phyloP scores from a whole-genome alignment of 2,888 invertebrate genomes.

The Heteropelma amictum region DNA sequence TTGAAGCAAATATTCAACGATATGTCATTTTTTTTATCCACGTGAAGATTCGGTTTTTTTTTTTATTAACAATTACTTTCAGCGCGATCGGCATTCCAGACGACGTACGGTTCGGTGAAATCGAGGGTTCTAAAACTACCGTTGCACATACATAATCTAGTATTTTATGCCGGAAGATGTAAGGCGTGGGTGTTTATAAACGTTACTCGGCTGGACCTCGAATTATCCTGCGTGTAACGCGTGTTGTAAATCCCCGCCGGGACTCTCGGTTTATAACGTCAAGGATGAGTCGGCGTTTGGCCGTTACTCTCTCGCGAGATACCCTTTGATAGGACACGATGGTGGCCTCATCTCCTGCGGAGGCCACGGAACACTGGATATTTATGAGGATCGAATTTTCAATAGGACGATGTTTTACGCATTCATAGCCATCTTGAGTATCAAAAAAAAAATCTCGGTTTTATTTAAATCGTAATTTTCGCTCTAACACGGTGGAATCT shows the following conservation, averaged over 20 bases:
- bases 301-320: slow-evolving; percentile 13
- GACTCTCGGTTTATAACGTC: slow-evolving; percentile 15
- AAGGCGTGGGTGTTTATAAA: slow-evolving; percentile 31
- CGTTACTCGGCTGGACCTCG: slow-evolving; percentile 28
- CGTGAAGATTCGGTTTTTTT: too few species aligned
- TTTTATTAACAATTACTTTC: slow-evolving; percentile 3
- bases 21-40: too few species aligned
- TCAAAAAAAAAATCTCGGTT: too few species aligned
- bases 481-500: too few species aligned
- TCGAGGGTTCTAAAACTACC: neutral
- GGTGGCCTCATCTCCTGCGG: neutral
- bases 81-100: neutral
- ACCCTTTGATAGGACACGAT: slow-evolving; percentile 16
- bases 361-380: neutral
- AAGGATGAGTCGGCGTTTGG: slow-evolving; percentile 1
- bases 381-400: neutral
- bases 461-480: too few species aligned
- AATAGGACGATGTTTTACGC: too few species aligned
- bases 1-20: too few species aligned
- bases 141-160: slow-evolving; percentile 1
- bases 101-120: neutral
- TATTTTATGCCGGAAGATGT: slow-evolving; percentile 6
- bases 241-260: slow-evolving; percentile 27
- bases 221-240: slow-evolving; percentile 17
- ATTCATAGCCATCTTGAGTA: too few species aligned